These are phyloP conservation scores for Orchesellides sinensis DNA, from an alignment of 2,888 invertebrate species.

Conservation along the genomic window DNA sequence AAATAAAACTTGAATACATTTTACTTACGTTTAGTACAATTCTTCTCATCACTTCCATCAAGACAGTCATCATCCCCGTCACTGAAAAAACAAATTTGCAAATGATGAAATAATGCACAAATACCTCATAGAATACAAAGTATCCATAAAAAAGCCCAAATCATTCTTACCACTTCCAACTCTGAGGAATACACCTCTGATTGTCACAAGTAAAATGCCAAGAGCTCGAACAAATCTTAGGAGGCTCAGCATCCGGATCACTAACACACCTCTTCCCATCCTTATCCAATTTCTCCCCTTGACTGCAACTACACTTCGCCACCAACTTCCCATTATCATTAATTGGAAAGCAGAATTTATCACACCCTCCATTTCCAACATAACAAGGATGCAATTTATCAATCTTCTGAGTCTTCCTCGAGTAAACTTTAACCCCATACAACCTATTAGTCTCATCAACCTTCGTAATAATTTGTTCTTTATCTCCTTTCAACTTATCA, in stretches of 20 bases:
- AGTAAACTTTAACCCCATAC: slow-evolving; percentile 94
- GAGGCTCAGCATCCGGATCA: slow-evolving; percentile 91
- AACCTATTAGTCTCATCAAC: slow-evolving; percentile 94
- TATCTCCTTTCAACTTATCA: slow-evolving; percentile 91
- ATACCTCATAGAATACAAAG: background rate
- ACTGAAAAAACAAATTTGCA: slow-evolving; percentile 27
- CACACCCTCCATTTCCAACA: slow-evolving; percentile 91
- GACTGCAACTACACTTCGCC: slow-evolving; percentile 92
- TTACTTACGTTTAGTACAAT: slow-evolving; percentile 88
- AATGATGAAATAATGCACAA: too few relatives aligned
- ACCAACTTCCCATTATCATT: slow-evolving; percentile 65
- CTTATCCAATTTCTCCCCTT: slow-evolving; percentile 87
- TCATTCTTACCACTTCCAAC: slow-evolving; percentile 81
- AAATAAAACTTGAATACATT: background rate
- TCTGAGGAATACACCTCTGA: slow-evolving; percentile 93
- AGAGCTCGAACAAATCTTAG: slow-evolving; percentile 91
- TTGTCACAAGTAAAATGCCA: slow-evolving; percentile 97
- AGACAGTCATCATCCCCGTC: slow-evolving; percentile 95
- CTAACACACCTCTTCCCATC: slow-evolving; percentile 85
- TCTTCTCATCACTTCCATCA: slow-evolving; percentile 96
- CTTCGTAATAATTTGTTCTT: slow-evolving; percentile 90
- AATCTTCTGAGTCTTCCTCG: slow-evolving; percentile 85
- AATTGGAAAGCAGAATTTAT: slow-evolving; percentile 96
- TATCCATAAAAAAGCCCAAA: background rate
- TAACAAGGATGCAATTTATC: slow-evolving; percentile 88